Conservation (phyloP, 2,113 vertebrate species). For the Serilophus lunatus region DNA sequence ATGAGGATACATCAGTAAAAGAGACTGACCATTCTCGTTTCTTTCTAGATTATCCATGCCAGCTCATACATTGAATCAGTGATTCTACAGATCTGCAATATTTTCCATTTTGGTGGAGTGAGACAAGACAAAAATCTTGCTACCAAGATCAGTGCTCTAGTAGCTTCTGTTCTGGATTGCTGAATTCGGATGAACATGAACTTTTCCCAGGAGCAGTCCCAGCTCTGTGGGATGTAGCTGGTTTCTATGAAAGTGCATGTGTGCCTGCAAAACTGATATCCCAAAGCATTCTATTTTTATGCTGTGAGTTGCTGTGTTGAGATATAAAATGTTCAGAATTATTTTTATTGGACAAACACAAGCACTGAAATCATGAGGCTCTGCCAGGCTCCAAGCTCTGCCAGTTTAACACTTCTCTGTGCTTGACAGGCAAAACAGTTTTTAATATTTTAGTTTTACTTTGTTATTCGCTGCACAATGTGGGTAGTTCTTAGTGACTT, state of each 20-base stretch:
- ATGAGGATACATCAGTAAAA: not conserved
- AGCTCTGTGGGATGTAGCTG: not conserved
- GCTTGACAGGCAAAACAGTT: not conserved
- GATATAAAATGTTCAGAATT: slow-evolving; percentile 1
- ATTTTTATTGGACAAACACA: slow-evolving; percentile 42
- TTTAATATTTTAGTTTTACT: slow-evolving; percentile 22
- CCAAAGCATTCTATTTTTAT: slow-evolving; percentile 51
- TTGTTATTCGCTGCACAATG: not conserved
- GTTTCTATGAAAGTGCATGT: not conserved
- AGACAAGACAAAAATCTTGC: not conserved
- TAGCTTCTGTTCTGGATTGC: not conserved
- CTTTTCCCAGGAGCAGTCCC: not conserved
- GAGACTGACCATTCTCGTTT: not conserved
- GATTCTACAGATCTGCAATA: not conserved
- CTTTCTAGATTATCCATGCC: not conserved
- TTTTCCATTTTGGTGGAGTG: not conserved
- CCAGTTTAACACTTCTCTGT: not conserved
- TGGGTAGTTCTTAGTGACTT: not conserved
- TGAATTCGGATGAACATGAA: not conserved
- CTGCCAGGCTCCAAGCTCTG: not conserved
- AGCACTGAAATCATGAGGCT: not conserved
- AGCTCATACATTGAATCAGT: not conserved
- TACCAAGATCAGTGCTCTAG: not conserved
- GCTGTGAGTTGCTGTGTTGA: not conserved
- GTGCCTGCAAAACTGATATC: slow-evolving; percentile 27